A percentile compares a stretch with the other conserved stretches of the same genome.
These are phyloP conservation scores for Paradoxurus hermaphroditus DNA, from an alignment of 2,113 vertebrate species.

Conservation along the genomic window DNA sequence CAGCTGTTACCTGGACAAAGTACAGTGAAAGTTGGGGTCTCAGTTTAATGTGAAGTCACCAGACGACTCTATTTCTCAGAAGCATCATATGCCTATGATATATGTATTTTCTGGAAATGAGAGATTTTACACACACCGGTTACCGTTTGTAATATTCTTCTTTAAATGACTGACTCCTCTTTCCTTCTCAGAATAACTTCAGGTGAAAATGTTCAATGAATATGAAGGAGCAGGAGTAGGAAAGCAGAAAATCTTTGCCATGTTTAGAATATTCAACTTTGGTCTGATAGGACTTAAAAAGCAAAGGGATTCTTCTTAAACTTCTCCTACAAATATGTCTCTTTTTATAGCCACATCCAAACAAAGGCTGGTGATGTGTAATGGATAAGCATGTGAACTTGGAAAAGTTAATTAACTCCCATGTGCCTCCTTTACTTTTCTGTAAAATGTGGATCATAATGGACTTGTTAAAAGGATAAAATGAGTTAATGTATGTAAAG, in stretches of 20 bases:
- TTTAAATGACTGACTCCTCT: not conserved
- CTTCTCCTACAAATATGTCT: slow-evolving; percentile 17
- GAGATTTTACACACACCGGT: not conserved
- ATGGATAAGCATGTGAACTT: not conserved
- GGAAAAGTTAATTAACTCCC: slow-evolving; percentile 41
- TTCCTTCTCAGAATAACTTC: slow-evolving; percentile 3
- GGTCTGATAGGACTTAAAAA: not conserved
- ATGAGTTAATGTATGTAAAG: slow-evolving; percentile 29
- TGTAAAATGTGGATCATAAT: slow-evolving; percentile 47
- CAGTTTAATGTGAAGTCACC: not conserved
- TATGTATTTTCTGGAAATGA: not conserved
- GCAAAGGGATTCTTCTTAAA: slow-evolving; percentile 21
- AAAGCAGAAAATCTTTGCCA: not conserved
- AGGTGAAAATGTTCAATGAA: slow-evolving; percentile 21
- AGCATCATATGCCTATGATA: not conserved
- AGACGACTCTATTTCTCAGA: not conserved
- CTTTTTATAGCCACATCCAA: not conserved
- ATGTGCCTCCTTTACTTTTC: slow-evolving; percentile 41
- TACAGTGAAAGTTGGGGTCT: not conserved
- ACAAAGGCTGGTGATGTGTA: not conserved
- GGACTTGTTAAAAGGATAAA: slow-evolving; percentile 47
- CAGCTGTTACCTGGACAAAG: not conserved
- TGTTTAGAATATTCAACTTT: not conserved
- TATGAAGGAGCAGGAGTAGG: not conserved
- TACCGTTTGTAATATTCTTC: not conserved